Percentiles rank a stretch among this genome's conserved stretches.
phyloP scores from a whole-genome alignment of 2,797 vertebrate genomes.

The Limnodromus scolopaceus region DNA sequence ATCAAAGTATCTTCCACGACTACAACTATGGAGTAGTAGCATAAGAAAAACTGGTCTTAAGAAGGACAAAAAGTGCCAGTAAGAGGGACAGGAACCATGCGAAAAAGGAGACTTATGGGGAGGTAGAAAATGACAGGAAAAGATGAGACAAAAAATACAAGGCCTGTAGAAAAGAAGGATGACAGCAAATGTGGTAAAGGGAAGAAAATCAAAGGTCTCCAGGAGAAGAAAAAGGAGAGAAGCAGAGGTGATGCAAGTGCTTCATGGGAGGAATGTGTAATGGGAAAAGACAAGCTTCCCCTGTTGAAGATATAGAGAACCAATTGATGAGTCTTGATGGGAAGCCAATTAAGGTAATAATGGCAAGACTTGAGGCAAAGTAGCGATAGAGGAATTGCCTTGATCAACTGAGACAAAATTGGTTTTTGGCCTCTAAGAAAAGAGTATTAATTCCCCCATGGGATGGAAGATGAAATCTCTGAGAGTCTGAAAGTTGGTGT shows the following conservation, averaged over 20 bases:
- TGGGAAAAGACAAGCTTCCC: neutral
- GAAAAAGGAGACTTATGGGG: neutral
- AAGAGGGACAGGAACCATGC: neutral
- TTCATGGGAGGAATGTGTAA: neutral
- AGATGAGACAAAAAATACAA: neutral
- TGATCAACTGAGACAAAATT: neutral
- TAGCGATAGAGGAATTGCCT: neutral
- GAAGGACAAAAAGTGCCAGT: neutral
- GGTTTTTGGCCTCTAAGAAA: neutral
- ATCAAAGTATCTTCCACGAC: neutral
- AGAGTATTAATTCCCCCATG: rapidly evolving
- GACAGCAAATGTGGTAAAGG: neutral
- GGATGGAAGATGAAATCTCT: neutral
- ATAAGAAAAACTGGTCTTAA: neutral
- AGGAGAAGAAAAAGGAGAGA: neutral
- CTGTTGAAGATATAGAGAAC: neutral
- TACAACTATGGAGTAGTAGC: rapidly evolving
- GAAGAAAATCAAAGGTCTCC: neutral
- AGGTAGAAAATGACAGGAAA: neutral
- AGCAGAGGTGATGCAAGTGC: neutral
- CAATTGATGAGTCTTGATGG: neutral
- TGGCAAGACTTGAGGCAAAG: neutral
- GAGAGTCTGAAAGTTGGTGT: neutral
- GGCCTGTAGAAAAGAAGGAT: neutral
- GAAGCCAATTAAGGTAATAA: neutral